Evolutionary conservation across 2,888 invertebrate genomes (phyloP).

Genomic region (Stramonita haemastoma): DNA sequence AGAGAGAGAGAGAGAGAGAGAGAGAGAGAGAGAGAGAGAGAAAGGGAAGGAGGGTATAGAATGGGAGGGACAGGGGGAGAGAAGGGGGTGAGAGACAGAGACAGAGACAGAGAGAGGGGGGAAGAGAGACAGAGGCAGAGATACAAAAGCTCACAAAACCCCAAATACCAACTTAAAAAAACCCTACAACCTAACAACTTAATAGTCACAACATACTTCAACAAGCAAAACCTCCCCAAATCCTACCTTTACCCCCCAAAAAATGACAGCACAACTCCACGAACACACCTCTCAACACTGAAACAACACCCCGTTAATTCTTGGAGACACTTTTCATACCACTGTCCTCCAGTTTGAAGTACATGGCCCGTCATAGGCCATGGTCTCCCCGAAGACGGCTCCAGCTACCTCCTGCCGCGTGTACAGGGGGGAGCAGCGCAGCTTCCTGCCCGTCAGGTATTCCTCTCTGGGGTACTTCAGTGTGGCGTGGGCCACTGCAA

Average conservation of each 20-base stretch:
- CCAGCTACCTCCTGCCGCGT: slow-evolving; percentile 92
- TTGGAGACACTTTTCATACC: not conserved
- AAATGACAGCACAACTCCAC: not conserved
- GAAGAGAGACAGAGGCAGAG: too few species aligned
- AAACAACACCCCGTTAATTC: not conserved
- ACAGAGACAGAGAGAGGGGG: too few species aligned
- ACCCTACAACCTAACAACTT: too few species aligned
- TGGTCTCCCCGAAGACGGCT: slow-evolving; percentile 96
- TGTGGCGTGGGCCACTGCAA: slow-evolving; percentile 58
- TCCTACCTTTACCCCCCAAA: not conserved
- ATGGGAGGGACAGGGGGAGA: too few species aligned
- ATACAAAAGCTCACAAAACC: too few species aligned
- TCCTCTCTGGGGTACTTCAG: slow-evolving; percentile 64
- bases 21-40: too few species aligned
- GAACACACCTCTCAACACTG: not conserved
- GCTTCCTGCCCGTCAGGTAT: slow-evolving; percentile 70
- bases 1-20: too few species aligned
- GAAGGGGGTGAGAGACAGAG: too few species aligned
- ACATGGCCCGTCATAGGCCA: slow-evolving; percentile 98
- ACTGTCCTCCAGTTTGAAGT: slow-evolving; percentile 81
- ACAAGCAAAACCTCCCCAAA: too few species aligned
- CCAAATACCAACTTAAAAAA: too few species aligned
- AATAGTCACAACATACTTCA: too few species aligned
- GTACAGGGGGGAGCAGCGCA: slow-evolving; percentile 96
- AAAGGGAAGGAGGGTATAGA: too few species aligned